Evolutionary conservation across 2,888 invertebrate species (phyloP), one percentile per base, ranked within the genome.

Genomic region (Cephus runcator): DNA sequence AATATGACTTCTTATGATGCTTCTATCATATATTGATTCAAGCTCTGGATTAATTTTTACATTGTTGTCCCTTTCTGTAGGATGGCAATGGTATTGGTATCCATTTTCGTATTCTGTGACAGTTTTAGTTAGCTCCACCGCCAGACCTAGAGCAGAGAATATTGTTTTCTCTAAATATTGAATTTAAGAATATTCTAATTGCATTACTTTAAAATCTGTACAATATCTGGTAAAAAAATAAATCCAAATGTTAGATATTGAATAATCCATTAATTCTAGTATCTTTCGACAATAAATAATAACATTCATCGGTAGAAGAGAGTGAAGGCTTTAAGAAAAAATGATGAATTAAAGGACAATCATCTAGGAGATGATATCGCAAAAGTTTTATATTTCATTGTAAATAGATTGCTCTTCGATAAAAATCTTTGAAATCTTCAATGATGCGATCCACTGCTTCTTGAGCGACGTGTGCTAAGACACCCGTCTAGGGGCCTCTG

Each of bases 401-500:
- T 15, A 6, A 15, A 40, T 40, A 69, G 30, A 30, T 11, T 1
- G 33, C 71, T 71, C 12, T 71, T 12, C 1, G 6, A 34, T 69
- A 31, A 34, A 77, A 79, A 30, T 34, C 34, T 15, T 73, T 35
- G 9, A 76, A 31, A 33, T 76, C 81, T 0, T 33, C 35, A 76
- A 77, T 56, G 69, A 79, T 77, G 23, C 79, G 79, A 77, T 81
- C 82, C 34, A 75, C 56, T n/a, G 73, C 31, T 80, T 82, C 82
- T 73, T 82, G 81, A 11, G 73, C 77, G 15, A 79, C 12, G 34
- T 82, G 79, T 40, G 77, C 78, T 9, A 81, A 23, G 9, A 79
- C 69, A 31, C 79, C 81, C 69, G 75, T 78, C 79, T 81, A 82
- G n/a, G 56, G 76, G 35, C 75, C 76, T n/a, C 35, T 76, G 71